These are phyloP conservation scores for Celastrina argiolus DNA, from an alignment of 2,888 invertebrate genomes.

Conservation along the genomic window DNA sequence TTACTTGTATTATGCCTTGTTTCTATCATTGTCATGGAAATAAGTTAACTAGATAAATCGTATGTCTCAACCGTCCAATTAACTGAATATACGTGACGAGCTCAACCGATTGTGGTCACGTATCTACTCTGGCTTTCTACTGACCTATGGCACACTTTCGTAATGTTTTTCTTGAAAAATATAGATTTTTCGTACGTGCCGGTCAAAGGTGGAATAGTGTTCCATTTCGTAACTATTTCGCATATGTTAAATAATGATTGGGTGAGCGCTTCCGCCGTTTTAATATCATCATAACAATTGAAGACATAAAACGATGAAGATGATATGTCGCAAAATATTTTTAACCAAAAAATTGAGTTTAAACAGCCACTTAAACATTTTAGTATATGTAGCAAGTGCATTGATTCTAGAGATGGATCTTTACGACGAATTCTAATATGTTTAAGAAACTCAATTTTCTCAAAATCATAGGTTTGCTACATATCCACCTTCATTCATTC, in stretches of 20 bases:
- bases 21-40: background rate
- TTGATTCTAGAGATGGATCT: too few species aligned
- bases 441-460: too few species aligned
- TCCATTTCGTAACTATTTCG: background rate
- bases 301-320: too few species aligned
- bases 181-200: slow-evolving; percentile 7
- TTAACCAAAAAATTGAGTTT: too few species aligned
- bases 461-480: too few species aligned
- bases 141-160: slow-evolving; percentile 64
- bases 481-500: too few species aligned
- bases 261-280: background rate
- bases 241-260: background rate
- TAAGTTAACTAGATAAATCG: background rate
- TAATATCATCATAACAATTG: background rate
- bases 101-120: background rate
- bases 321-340: too few species aligned
- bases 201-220: slow-evolving; percentile 1
- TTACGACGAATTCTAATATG: too few species aligned
- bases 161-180: slow-evolving; percentile 38
- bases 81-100: background rate
- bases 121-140: slow-evolving; percentile 56
- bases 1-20: too few species aligned
- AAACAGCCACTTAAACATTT: too few species aligned
- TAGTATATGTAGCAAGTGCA: too few species aligned
- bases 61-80: slow-evolving; percentile 6